These are phyloP conservation scores for Pararge aegeria DNA, from an alignment of 1,140 invertebrate species.

Conservation along the genomic window DNA sequence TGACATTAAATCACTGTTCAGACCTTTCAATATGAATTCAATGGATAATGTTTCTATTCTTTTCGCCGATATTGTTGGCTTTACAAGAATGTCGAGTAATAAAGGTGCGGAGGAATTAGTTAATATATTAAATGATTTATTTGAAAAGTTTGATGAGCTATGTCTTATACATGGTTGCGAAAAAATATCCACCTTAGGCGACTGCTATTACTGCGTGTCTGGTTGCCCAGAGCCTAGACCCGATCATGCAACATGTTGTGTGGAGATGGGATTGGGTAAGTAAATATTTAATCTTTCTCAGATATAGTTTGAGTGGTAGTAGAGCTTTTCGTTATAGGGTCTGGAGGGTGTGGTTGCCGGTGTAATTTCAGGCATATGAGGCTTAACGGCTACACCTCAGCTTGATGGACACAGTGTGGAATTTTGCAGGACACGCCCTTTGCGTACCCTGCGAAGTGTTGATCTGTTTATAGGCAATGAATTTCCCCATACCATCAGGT, in stretches of 20 bases:
- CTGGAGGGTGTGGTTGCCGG: too few species aligned
- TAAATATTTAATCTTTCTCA: too few species aligned
- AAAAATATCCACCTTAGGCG: slow-evolving; percentile 96
- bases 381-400: too few species aligned
- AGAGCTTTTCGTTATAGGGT: too few species aligned
- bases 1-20: slow-evolving; percentile 91
- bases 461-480: too few species aligned
- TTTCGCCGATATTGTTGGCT: slow-evolving; percentile 99
- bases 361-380: too few species aligned
- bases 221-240: slow-evolving; percentile 93
- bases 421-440: too few species aligned
- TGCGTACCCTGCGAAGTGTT: too few species aligned
- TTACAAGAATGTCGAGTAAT: slow-evolving; percentile 98
- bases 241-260: slow-evolving; percentile 94
- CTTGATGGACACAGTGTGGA: too few species aligned
- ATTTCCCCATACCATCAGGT: too few species aligned
- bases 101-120: slow-evolving; percentile 95
- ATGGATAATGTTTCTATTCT: slow-evolving; percentile 98
- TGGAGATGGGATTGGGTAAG: slow-evolving; percentile 91
- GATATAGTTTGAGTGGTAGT: too few species aligned
- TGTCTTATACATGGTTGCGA: slow-evolving; percentile 92
- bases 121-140: slow-evolving; percentile 95
- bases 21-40: slow-evolving; percentile 96
- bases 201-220: slow-evolving; percentile 97
- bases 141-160: slow-evolving; percentile 96